Base-by-base conservation (phyloP, 2,888 invertebrate species). In the Polylopha cassiicola region DNA sequence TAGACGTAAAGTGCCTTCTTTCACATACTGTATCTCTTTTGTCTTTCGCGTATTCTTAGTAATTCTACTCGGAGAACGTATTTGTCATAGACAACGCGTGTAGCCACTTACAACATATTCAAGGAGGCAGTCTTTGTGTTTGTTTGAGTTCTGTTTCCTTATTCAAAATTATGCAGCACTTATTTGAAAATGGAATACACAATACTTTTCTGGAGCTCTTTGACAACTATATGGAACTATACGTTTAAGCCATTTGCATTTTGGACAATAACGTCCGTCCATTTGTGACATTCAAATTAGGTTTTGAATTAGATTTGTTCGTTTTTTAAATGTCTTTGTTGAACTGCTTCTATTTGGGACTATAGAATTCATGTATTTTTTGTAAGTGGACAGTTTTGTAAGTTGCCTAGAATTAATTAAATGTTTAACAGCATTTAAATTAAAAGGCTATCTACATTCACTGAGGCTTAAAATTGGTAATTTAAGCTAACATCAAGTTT, bases 131-230 rank as follows among this genome's bases (percentile, higher is more conserved):
- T 49, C 61, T 67, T 64, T 68, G 63, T 70, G 51, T 70, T 63
- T 66, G 65, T 65, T 64, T 54, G 56, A 69, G 62, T 70, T 68
- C 58, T 65, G 67, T 77, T 74, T 64, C 62, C 67, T 73, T 78
- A 73, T 73, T 71, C 66, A 74, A 72, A 74, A 72, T 73, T 74
- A 75, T 74, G 64, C 61, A 60, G 59, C 65, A 67, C 53, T 57
- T 71, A 65, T 65, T 71, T 55, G 57, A 70, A 71, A 65, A 67
- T 56, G 58, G 61, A 66, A 65, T 62, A 67, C 61, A 61, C 63
- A 65, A 63, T 58, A 41, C 20, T 58, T 58, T 61, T 56, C 59
- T 51, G 52, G 49, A 57, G 48, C 55, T 55, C 39, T 52, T 49
- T 54, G 46, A 58, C 57, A 55, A 47, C 48, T 57, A 60, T 65